These are phyloP conservation scores for Proterorhinus semilunaris DNA, from an alignment of 2,113 vertebrate species.

Conservation along the genomic window DNA sequence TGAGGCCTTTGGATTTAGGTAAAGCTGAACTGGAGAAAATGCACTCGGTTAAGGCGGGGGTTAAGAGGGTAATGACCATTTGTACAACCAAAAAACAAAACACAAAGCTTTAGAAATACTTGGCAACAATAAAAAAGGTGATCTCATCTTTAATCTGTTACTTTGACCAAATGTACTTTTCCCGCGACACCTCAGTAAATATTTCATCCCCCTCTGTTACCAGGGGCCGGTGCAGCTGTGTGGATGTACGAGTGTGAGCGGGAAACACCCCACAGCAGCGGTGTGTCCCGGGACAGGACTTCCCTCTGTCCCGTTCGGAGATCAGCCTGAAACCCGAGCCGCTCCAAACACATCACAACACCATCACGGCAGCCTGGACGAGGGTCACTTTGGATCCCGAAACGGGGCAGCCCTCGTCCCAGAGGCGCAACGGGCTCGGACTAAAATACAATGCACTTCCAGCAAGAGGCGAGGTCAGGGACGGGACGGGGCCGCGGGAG, in stretches of 20 bases:
- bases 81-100: too few species aligned
- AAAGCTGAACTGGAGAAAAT: too few species aligned
- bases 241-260: constrained; percentile 12
- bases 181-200: background rate
- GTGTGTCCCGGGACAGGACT: constrained; percentile 43
- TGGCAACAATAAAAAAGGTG: too few species aligned
- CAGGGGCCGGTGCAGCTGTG: constrained; percentile 4
- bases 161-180: too few species aligned
- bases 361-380: constrained; percentile 6
- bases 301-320: constrained; percentile 61
- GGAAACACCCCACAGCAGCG: constrained; percentile 40
- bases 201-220: background rate
- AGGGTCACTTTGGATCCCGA: constrained; percentile 45
- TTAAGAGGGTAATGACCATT: too few species aligned
- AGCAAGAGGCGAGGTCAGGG: constrained; percentile 4
- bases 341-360: constrained; percentile 47
- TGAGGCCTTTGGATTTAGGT: too few species aligned
- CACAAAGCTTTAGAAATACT: too few species aligned
- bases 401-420: constrained; percentile 30
- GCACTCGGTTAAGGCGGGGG: too few species aligned
- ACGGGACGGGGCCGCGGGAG: background rate
- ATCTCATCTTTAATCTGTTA: too few species aligned
- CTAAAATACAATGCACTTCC: constrained; percentile 41
- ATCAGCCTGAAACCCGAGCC: constrained; percentile 49
- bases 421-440: constrained; percentile 36